Evolutionary conservation across 2,888 invertebrate species (phyloP).

Genomic region (Holacanthella duospinosa): DNA sequence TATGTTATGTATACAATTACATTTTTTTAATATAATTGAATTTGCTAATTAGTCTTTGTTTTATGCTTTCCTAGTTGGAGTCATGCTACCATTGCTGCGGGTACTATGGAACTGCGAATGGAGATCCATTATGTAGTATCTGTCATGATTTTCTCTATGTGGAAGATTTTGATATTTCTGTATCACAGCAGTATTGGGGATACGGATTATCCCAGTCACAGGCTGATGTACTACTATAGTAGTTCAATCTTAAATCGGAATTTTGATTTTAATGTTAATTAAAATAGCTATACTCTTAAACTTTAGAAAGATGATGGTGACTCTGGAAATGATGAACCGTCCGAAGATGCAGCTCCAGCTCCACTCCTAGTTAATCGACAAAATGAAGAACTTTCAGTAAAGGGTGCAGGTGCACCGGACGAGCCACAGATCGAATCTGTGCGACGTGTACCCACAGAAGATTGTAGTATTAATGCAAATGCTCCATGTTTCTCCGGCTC

Average conservation of each 20-base stretch:
- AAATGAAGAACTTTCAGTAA: conserved; percentile 14
- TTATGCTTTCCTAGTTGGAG: conserved; percentile 57
- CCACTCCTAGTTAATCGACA: conserved; percentile 14
- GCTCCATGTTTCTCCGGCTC: too few relatives aligned
- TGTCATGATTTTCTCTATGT: conserved; percentile 89
- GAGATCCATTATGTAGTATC: conserved; percentile 79
- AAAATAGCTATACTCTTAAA: not conserved
- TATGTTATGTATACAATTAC: too few relatives aligned
- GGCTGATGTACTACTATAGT: conserved; percentile 1
- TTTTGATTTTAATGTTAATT: not conserved
- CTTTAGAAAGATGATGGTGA: conserved; percentile 71
- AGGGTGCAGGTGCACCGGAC: conserved; percentile 12
- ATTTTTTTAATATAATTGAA: too few relatives aligned
- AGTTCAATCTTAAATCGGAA: not conserved
- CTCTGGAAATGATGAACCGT: conserved; percentile 89
- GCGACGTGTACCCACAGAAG: too few relatives aligned
- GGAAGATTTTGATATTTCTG: conserved; percentile 48
- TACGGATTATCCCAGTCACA: conserved; percentile 1
- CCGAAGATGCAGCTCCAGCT: conserved; percentile 45
- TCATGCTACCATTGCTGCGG: conserved; percentile 78
- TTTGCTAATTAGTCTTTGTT: conserved; percentile 9
- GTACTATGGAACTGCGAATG: conserved; percentile 82
- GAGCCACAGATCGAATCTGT: too few relatives aligned
- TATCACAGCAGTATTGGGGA: conserved; percentile 1
- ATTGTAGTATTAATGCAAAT: too few relatives aligned